Evolutionary conservation across 2,797 vertebrate species (phyloP).

Genomic region (Linurgus olivaceus): DNA sequence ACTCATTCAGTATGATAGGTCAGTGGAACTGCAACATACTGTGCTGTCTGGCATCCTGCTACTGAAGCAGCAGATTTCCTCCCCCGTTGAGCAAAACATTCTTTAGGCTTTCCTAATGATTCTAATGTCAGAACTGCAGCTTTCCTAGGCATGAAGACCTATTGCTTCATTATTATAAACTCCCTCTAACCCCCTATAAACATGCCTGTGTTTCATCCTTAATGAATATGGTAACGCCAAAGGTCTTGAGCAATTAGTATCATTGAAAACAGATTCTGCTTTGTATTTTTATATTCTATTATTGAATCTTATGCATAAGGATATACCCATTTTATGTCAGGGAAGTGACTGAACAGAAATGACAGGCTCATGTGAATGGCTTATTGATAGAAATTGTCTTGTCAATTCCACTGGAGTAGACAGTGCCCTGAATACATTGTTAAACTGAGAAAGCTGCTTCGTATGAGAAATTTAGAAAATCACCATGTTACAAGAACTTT

Average conservation of each 20-base stretch:
- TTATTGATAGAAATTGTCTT: background rate
- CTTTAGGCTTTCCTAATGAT: slow-evolving; percentile 63
- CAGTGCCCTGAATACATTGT: background rate
- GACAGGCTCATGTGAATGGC: background rate
- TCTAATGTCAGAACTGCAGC: slow-evolving; percentile 42
- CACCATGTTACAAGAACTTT: background rate
- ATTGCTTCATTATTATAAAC: slow-evolving; percentile 10
- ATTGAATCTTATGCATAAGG: background rate
- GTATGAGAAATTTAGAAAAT: background rate
- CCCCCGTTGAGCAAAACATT: slow-evolving; percentile 41
- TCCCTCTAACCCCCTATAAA: background rate
- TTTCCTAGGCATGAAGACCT: slow-evolving; percentile 63
- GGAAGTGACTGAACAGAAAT: background rate
- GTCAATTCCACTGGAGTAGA: background rate
- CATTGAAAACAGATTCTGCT: background rate
- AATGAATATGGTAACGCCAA: background rate
- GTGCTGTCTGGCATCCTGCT: slow-evolving; percentile 25
- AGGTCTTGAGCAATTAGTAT: background rate
- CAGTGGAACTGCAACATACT: background rate
- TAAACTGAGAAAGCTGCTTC: background rate
- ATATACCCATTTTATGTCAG: background rate
- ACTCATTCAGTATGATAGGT: slow-evolving; percentile 39
- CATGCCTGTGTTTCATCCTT: background rate
- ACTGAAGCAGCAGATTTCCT: slow-evolving; percentile 33
- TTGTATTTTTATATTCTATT: background rate